Evolutionary conservation across 2,888 invertebrate species (phyloP), one percentile per base, ranked within the genome.

Genomic region (Hoplodrina ambigua): DNA sequence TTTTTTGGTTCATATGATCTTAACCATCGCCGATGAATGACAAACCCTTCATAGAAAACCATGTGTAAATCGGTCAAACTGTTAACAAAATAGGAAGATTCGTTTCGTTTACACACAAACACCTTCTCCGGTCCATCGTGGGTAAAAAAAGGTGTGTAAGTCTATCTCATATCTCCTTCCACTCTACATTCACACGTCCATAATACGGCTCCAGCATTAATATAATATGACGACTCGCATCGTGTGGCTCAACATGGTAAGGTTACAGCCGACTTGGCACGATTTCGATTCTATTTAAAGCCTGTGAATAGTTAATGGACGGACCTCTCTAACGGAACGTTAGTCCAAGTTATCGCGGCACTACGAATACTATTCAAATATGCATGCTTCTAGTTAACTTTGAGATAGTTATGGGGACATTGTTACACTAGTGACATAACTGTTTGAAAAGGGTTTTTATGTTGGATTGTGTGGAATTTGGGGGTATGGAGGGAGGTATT

Each of bases 251-350:
- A 65, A 78, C 79, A 75, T 64, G 64, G 69, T 61, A 67, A 69
- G 74, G 78, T 61, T 75, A 74, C 69, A 58, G 30, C 69, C 87
- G 86, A 91, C 86, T 91, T 93, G 91, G 92, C 93, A 94, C 94
- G 93, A 92, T 92, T 93, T 93, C 91, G 92, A 93, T 94, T 91
- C 94, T 94, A 93, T 94, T 94, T 94, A 93, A 93, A 93, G 88
- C 87, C 85, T 76, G 77, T 94, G 92, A 94, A 94, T 94, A 89
- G 84, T 93, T 94, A 92, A 94, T 93, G 85, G 81, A 82, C 75
- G 85, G 78, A 79, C 83, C 41, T 41, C 71, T 78, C 66, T 71
- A 81, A 82, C 79, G 60, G 73, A 69, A 55, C 61, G 72, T 78
- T 71, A 83, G 83, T 53, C 68, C 54, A 67, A 72, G 81, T 66